Evolutionary conservation across 2,113 vertebrate species (phyloP), one percentile per base, ranked within the genome.

Genomic region (Tachysurus fulvidraco): DNA sequence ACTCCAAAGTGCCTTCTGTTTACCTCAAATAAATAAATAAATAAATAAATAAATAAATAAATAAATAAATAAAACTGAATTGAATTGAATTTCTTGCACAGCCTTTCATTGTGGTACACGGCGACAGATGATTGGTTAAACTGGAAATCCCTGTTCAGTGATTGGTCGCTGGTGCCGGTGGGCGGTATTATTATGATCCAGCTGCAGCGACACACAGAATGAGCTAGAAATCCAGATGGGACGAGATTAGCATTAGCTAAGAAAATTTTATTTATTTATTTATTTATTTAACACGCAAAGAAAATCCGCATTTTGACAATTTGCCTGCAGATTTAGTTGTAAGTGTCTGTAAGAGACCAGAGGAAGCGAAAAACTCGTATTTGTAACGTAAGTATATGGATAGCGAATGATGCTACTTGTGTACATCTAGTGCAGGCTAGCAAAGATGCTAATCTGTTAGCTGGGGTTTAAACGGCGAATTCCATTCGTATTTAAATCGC

Each of bases 71-170:
- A n/a, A n/a, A n/a, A n/a, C n/a, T n/a, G n/a, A n/a, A n/a, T n/a
- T n/a, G n/a, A n/a, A n/a, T n/a, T n/a, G 23, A 50, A 50, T 52
- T 76, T 30, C 4, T 46, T 28, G 46, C 84, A 82, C 50, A 84
- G 5, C 50, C 86, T 67, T 82, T 76, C 36, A 62, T 41, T 16
- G 14, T 52, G 30, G 41, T 41, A 86, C 60, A 86, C 54, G 67
- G 30, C 81, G 89, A 1, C 0, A 52, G 41, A 17, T 88, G 90
- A 93, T 92, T 93, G 93, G 92, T 36, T 84, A 60, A 23, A 14
- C 11, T 54, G 0, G 19, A 60, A 30, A 36, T 14, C 30, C 17
- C n/a, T 36, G 59, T 2, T n/a, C 19, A 0, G 1, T 30, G 71
- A 85, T 88, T 87, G 88, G 88, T 9, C 41, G 12, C 17, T 28